These are phyloP conservation scores for Mesocentrotus franciscanus DNA, from an alignment of 53 echinoderm and acorn worm species.

Conservation along the genomic window DNA sequence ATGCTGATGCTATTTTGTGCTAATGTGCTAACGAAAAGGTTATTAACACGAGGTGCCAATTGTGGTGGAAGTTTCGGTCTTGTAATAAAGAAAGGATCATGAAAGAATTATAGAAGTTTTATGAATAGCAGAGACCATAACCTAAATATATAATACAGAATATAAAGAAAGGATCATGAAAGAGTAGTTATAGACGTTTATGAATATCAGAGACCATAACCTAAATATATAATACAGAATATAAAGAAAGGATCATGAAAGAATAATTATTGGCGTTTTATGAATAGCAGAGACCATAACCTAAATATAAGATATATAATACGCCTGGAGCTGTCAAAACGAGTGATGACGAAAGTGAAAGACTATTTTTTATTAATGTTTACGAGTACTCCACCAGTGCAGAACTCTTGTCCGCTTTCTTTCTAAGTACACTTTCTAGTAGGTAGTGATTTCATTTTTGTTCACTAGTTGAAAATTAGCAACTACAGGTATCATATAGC, in stretches of 20 bases:
- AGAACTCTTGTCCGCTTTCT: not conserved
- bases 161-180: no score
- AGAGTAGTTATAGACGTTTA: no score
- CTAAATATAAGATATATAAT: not conserved
- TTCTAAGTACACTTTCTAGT: not conserved
- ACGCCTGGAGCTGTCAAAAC: not conserved
- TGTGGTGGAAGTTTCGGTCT: not conserved
- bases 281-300: not conserved
- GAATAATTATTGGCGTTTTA: not conserved
- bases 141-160: no score
- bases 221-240: no score
- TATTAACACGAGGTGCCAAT: not conserved
- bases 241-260: not conserved
- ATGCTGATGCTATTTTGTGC: not conserved
- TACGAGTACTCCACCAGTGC: not conserved
- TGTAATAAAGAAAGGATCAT: not conserved
- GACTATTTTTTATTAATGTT: not conserved
- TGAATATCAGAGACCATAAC: no score
- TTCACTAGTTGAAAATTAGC: not conserved
- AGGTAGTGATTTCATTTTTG: not conserved
- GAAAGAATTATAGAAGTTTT: no score
- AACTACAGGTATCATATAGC: no score
- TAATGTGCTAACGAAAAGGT: not conserved
- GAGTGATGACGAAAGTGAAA: not conserved
- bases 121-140: no score